Percentiles rank a stretch among this genome's conserved stretches.
These are phyloP conservation scores for Eulemur rubriventer DNA, from an alignment of 2,797 vertebrate species.

Conservation along the genomic window DNA sequence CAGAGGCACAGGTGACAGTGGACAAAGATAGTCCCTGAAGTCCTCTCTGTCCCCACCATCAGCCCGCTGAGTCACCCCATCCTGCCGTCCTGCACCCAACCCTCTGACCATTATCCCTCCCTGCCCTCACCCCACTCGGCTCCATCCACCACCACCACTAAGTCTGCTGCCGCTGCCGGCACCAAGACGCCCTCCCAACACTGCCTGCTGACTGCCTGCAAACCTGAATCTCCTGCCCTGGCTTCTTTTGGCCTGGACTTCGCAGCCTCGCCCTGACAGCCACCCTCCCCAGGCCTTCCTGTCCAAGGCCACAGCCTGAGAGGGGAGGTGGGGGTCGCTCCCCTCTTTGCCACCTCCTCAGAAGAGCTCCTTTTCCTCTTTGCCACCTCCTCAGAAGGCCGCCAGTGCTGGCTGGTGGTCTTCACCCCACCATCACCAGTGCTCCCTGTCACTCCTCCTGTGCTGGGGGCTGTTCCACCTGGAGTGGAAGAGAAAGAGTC, in stretches of 20 bases:
- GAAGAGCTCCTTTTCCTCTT: not conserved
- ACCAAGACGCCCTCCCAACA: not conserved
- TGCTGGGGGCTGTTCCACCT: not conserved
- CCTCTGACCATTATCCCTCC: too few relatives aligned
- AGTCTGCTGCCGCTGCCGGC: accelerated
- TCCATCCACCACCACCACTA: not conserved
- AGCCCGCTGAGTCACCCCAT: too few relatives aligned
- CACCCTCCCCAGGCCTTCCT: not conserved
- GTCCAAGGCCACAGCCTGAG: not conserved
- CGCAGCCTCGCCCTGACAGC: not conserved
- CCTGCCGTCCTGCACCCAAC: not conserved
- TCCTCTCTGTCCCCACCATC: too few relatives aligned
- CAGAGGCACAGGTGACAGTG: not conserved
- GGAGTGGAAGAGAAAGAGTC: not conserved
- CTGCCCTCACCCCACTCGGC: too few relatives aligned
- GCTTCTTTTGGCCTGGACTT: not conserved
- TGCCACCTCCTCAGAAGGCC: not conserved
- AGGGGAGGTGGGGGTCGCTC: not conserved
- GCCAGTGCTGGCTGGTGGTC: not conserved
- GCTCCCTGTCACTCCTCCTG: not conserved
- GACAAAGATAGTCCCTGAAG: not conserved
- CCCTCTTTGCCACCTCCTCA: not conserved
- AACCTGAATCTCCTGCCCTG: too few relatives aligned
- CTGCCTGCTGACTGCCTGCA: not conserved
- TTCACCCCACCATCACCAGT: not conserved